Conservation (phyloP, 2,888 invertebrate species). For the Drosophila mimetica region DNA sequence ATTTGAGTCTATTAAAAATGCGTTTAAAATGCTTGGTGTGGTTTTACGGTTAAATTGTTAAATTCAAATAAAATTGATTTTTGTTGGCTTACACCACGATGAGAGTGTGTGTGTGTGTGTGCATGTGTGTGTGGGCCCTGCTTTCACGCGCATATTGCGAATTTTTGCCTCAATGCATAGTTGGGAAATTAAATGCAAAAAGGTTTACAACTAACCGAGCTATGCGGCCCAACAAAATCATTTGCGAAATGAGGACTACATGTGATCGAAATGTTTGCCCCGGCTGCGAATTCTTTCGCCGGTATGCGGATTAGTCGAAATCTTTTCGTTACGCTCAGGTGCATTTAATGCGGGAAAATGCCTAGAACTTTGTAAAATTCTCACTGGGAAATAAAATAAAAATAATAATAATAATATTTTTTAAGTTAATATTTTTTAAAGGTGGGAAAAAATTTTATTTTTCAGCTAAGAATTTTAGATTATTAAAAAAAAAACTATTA, state of each 20-base stretch:
- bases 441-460: too few species aligned
- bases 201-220: constrained; percentile 44
- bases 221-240: constrained; percentile 44
- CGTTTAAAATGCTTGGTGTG: constrained; percentile 79
- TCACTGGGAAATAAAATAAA: too few species aligned
- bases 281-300: constrained; percentile 17
- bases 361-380: neutral
- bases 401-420: too few species aligned
- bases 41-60: constrained; percentile 79
- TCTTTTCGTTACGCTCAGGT: neutral
- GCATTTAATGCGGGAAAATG: neutral
- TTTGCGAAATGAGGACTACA: constrained; percentile 37
- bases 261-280: constrained; percentile 33
- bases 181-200: constrained; percentile 48
- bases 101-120: neutral
- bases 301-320: constrained; percentile 33
- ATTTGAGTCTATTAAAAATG: constrained; percentile 83
- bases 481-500: too few species aligned
- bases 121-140: constrained; percentile 21
- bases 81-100: constrained; percentile 33
- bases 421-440: too few species aligned
- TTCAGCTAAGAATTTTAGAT: too few species aligned
- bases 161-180: constrained; percentile 68
- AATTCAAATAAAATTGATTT: constrained; percentile 81
- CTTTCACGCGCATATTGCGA: constrained; percentile 58